These are phyloP conservation scores for Parapsyche elsis DNA, from an alignment of 1,140 invertebrate species.

Conservation along the genomic window DNA sequence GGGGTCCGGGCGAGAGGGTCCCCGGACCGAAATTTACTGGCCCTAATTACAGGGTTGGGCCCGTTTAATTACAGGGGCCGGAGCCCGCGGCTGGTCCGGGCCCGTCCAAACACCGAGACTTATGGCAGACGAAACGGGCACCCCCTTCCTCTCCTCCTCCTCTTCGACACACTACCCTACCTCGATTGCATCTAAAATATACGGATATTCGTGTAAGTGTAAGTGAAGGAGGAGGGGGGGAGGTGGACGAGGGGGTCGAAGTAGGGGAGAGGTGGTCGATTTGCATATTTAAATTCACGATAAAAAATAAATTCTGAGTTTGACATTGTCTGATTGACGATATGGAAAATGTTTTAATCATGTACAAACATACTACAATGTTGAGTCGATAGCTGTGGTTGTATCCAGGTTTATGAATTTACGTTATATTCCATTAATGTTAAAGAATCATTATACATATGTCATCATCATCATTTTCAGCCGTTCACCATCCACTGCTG, in stretches of 20 bases:
- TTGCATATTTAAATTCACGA: neutral
- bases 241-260: neutral
- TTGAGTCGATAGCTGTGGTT: too few species aligned
- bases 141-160: neutral
- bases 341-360: too few species aligned
- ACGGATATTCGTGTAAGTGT: neutral
- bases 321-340: neutral
- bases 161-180: slow-evolving; percentile 3
- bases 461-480: too few species aligned
- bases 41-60: slow-evolving; percentile 68
- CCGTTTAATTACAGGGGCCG: slow-evolving; percentile 64
- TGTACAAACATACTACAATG: too few species aligned
- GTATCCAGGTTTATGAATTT: too few species aligned
- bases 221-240: neutral
- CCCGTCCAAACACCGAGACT: slow-evolving; percentile 58
- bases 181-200: slow-evolving; percentile 3
- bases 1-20: slow-evolving; percentile 38
- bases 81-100: slow-evolving; percentile 55
- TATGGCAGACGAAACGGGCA: slow-evolving; percentile 21
- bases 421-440: too few species aligned
- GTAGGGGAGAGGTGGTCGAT: neutral
- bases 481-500: too few species aligned
- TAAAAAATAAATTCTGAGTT: neutral
- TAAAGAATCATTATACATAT: too few species aligned
- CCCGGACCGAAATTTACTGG: slow-evolving; percentile 67